These are phyloP conservation scores for Zoroaster sp. DNA, from an alignment of 53 echinoderm and acorn worm species.

Conservation along the genomic window DNA sequence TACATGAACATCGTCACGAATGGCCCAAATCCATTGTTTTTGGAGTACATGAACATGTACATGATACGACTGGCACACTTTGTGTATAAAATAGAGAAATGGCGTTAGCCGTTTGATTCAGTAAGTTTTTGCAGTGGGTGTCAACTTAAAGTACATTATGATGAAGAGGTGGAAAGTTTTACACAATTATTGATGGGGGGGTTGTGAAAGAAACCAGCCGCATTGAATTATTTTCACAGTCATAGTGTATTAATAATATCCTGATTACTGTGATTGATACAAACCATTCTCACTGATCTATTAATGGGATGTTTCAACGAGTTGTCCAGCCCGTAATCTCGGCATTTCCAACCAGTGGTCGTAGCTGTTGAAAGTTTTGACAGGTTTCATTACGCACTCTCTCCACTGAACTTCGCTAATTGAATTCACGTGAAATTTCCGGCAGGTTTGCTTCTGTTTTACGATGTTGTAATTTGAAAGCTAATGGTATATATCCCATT, in stretches of 20 bases:
- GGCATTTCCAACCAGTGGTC: conserved; percentile 1
- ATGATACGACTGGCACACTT: too few relatives aligned
- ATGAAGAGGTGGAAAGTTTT: too few relatives aligned
- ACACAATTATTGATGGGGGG: too few relatives aligned
- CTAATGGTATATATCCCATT: background rate
- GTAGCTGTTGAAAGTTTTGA: background rate
- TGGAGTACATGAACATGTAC: too few relatives aligned
- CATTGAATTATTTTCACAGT: background rate
- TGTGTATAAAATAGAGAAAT: too few relatives aligned
- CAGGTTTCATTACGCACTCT: background rate
- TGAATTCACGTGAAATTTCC: background rate
- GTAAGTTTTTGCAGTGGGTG: too few relatives aligned
- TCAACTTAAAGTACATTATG: too few relatives aligned
- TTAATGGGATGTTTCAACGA: conserved; percentile 22
- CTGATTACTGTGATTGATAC: background rate
- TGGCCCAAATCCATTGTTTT: too few relatives aligned
- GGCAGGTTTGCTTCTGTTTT: background rate
- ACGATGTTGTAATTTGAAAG: background rate
- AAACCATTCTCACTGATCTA: background rate
- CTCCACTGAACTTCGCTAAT: background rate
- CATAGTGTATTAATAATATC: background rate
- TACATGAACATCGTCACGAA: too few relatives aligned
- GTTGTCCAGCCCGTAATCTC: background rate
- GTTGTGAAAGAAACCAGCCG: too few relatives aligned
- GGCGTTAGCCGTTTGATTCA: too few relatives aligned